Evolutionary conservation across 2,888 invertebrate genomes (phyloP).

Genomic region (Polyommatus iphigenia): DNA sequence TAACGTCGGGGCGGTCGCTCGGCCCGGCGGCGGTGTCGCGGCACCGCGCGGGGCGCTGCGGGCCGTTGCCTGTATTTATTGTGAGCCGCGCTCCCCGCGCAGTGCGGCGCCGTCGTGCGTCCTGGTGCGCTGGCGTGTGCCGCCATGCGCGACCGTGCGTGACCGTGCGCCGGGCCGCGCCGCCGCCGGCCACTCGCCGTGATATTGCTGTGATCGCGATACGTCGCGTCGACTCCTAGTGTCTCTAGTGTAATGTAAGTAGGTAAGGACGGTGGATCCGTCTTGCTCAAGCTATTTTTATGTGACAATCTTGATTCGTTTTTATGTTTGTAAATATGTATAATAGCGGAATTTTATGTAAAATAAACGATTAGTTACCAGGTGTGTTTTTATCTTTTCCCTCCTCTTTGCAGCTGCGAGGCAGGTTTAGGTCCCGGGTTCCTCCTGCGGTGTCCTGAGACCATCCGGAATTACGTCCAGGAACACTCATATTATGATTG

Average conservation of each 20-base stretch:
- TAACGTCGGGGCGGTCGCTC: background rate
- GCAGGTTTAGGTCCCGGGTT: background rate
- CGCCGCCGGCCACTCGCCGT: constrained; percentile 33
- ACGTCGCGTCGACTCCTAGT: constrained; percentile 46
- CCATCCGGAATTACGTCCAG: background rate
- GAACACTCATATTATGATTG: background rate
- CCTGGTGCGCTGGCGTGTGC: constrained; percentile 14
- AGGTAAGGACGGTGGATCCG: constrained; percentile 45
- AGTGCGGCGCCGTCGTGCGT: constrained; percentile 32
- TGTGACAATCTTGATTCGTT: constrained; percentile 73
- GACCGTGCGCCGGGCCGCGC: constrained; percentile 31
- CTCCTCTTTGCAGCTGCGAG: constrained; percentile 11
- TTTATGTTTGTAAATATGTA: constrained; percentile 80
- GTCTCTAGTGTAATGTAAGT: constrained; percentile 38
- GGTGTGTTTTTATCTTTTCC: constrained; percentile 49
- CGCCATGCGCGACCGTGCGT: background rate
- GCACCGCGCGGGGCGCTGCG: constrained; percentile 30
- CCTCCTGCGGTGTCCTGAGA: background rate
- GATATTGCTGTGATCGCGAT: constrained; percentile 36
- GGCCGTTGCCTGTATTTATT: constrained; percentile 34
- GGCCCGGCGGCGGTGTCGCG: constrained; percentile 20
- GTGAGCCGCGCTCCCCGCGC: constrained; percentile 32
- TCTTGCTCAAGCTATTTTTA: constrained; percentile 71
- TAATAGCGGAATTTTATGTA: constrained; percentile 77
- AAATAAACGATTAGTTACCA: constrained; percentile 72